These are phyloP conservation scores for Marcusenius ussheri DNA, from an alignment of 2,113 vertebrate species.

Conservation along the genomic window DNA sequence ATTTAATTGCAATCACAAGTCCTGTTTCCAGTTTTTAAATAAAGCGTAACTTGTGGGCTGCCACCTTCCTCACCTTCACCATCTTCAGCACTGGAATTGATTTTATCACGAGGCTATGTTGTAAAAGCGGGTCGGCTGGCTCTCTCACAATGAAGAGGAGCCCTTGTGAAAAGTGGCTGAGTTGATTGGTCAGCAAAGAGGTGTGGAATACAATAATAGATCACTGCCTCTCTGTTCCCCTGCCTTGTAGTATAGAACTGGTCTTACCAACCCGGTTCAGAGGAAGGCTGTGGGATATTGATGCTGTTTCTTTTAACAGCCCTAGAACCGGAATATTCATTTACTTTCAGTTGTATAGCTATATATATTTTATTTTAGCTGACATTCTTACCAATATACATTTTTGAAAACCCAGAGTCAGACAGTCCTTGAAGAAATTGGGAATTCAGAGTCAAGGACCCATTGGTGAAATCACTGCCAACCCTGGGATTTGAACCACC, in stretches of 20 bases:
- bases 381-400: background rate
- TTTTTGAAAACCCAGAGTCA: background rate
- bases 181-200: background rate
- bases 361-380: background rate
- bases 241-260: background rate
- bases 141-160: background rate
- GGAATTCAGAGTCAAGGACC: background rate
- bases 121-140: background rate
- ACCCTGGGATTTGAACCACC: background rate
- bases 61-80: background rate
- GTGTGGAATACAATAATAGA: background rate
- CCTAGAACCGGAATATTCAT: background rate
- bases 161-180: background rate
- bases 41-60: background rate
- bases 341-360: background rate
- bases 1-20: background rate
- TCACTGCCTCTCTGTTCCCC: background rate
- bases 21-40: background rate
- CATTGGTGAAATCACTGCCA: background rate
- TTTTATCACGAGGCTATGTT: background rate
- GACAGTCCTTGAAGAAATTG: background rate
- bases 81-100: slow-evolving; percentile 1
- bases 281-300: background rate
- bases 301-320: background rate
- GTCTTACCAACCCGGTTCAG: background rate